phyloP scores from a whole-genome alignment of 2,888 invertebrate species.

The Pristionchus entomophagus region DNA sequence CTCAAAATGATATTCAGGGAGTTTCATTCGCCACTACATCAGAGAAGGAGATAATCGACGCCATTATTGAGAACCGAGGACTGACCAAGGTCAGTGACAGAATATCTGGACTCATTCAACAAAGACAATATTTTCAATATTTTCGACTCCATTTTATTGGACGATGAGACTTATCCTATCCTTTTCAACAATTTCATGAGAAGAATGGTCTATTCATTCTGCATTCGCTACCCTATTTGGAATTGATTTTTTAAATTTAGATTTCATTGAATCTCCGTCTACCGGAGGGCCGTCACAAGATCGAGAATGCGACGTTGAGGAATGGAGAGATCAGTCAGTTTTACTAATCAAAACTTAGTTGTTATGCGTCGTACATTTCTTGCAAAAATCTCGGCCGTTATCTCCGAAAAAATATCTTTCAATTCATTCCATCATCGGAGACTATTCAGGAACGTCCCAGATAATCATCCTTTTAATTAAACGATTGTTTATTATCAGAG shows the following conservation, averaged over 20 bases:
- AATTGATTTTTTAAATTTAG: slow-evolving; percentile 25
- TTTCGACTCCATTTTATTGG: too few species aligned
- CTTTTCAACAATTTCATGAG: neutral
- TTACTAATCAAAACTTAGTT: neutral
- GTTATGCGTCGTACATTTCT: too few species aligned
- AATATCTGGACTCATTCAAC: neutral
- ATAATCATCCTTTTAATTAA: too few species aligned
- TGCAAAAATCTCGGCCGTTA: too few species aligned
- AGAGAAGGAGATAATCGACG: slow-evolving; percentile 74
- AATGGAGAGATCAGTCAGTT: slow-evolving; percentile 74
- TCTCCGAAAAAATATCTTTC: too few species aligned
- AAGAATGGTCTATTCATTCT: neutral
- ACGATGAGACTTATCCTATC: too few species aligned
- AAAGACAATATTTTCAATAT: neutral
- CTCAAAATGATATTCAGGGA: slow-evolving; percentile 64
- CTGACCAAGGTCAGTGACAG: slow-evolving; percentile 63
- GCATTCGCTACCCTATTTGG: neutral
- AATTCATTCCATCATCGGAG: too few species aligned
- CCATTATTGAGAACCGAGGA: slow-evolving; percentile 69
- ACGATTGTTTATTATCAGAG: too few species aligned
- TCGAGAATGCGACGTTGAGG: slow-evolving; percentile 72
- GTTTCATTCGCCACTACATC: slow-evolving; percentile 72
- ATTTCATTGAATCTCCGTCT: slow-evolving; percentile 72
- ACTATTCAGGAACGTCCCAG: too few species aligned
- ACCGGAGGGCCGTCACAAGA: slow-evolving; percentile 74